Base-by-base conservation (phyloP, 1,140 invertebrate species). In the Linepithema humile region DNA sequence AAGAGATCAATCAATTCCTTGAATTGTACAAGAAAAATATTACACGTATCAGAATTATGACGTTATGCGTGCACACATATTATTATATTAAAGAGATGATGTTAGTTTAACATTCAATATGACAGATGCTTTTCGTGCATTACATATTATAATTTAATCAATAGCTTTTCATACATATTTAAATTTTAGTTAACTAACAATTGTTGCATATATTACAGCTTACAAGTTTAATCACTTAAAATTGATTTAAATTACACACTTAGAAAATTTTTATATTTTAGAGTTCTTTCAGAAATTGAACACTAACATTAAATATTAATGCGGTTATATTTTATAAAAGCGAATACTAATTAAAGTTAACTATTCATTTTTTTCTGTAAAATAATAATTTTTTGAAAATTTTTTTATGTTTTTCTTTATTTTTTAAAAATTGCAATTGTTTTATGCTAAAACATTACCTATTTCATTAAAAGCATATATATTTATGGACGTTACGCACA, bases 101-200 rank as follows among this genome's bases (percentile, higher is more conserved):
- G 2, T 40, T 40, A 23, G 23, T 59, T 38, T 73, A 73, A 73
- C 3, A 9, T 73, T 57, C 26, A 57, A 59, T 73, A 6, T 7
- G 17, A 59, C 12, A 4, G 15, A 26, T 73, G 50, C 4, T 59
- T 57, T 59, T 6, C 20, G 32, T 57, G 32, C 20, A 73, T 73
- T 38, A 57, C n/a, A 38, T 26, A 73, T 1, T 1, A 29, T n/a
- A 3, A 59, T 73, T 73, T 6, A 15, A 73, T 70, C 12, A 15
- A 70, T 73, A 59, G 6, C 35, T 40, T 38, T 20, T 73, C 15
- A 26, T 57, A 70, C n/a, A 70, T 70, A 73, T 72, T 38, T 38
- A 35, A 73, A 3, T 73, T 57, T 38, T 9, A 38, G 20, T 57
- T 38, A 15, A 73, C 55, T 55, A 53, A 72, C 55, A 4, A 15